Base-by-base conservation (phyloP, 1,140 invertebrate species). In the Bombus soroeensis region DNA sequence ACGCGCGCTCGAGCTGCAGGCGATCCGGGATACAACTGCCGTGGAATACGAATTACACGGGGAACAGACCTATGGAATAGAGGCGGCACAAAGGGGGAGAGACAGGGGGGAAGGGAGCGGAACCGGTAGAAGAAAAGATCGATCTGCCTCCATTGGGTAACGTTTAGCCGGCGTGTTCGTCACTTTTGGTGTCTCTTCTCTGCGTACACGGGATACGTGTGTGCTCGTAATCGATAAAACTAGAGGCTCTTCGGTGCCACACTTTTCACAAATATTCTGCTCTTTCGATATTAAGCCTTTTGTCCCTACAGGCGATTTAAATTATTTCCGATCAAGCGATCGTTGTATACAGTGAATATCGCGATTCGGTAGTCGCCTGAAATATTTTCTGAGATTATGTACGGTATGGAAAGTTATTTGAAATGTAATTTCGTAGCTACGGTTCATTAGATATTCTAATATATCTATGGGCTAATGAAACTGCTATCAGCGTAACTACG, bases 11-110 rank as follows among this genome's bases (percentile, higher is more conserved):
- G 82, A 87, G 80, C 88, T 90, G 89, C 86, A 85, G 86, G 87
- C 89, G 89, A 90, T 89, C 86, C 88, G 88, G 86, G 89, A 87
- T 90, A 87, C 89, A 90, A 87, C 86, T 73, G 82, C 57, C 89
- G 80, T 81, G 85, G 89, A 90, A 90, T 90, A 90, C 89, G 89
- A 90, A 90, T 88, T 88, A 90, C 82, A 77, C 76, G 57, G 87
- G 81, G 70, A 74, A 47, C 43, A 66, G 86, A 66, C 22, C 64
- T 53, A 53, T 64, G 41, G 47, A 34, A 32, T 34, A 39, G 68
- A 22, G 66, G 66, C 66, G 66, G 66, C 32, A 68, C 66, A 15
- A 32, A 34, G 66, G 47, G 62, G 41, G 70, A 25, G 28, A 22
- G 59, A 13, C 71, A 72, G 79, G 57, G 59, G 25, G 25, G 57